Percentiles rank a stretch among this genome's conserved stretches.
phyloP scores from a whole-genome alignment of 2,888 invertebrate species.

The Mythimna vitellina region DNA sequence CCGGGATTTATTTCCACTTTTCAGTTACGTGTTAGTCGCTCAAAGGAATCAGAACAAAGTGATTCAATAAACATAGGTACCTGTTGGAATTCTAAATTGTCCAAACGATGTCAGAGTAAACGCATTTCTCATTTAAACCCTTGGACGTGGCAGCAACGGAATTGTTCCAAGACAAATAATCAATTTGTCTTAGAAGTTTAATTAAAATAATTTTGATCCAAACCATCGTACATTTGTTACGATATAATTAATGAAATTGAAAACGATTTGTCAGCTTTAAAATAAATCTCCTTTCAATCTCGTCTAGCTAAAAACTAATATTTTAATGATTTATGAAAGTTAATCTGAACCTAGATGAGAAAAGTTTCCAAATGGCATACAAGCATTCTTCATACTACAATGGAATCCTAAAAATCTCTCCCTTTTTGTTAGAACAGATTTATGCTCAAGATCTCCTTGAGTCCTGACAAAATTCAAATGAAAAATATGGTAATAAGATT shows the following conservation, averaged over 20 bases:
- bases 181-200: slow-evolving; percentile 26
- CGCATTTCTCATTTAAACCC: slow-evolving; percentile 39
- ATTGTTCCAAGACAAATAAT: slow-evolving; percentile 34
- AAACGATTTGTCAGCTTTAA: slow-evolving; percentile 4
- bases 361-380: background rate
- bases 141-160: background rate
- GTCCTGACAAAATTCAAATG: slow-evolving; percentile 55
- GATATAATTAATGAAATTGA: slow-evolving; percentile 1
- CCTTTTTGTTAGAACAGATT: slow-evolving; percentile 34
- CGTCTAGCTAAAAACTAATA: background rate
- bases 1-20: slow-evolving; percentile 79
- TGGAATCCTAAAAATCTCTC: background rate
- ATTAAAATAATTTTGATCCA: slow-evolving; percentile 30
- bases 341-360: background rate
- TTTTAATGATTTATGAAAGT: background rate
- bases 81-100: slow-evolving; percentile 33
- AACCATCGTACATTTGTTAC: background rate
- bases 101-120: slow-evolving; percentile 44
- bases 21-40: slow-evolving; percentile 72
- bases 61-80: slow-evolving; percentile 58
- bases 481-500: slow-evolving; percentile 57
- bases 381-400: slow-evolving; percentile 9
- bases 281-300: background rate
- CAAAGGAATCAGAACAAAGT: slow-evolving; percentile 68
- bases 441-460: slow-evolving; percentile 26